These are phyloP conservation scores for Neolamprologus toae DNA, from an alignment of 2,113 vertebrate species.

Conservation along the genomic window DNA sequence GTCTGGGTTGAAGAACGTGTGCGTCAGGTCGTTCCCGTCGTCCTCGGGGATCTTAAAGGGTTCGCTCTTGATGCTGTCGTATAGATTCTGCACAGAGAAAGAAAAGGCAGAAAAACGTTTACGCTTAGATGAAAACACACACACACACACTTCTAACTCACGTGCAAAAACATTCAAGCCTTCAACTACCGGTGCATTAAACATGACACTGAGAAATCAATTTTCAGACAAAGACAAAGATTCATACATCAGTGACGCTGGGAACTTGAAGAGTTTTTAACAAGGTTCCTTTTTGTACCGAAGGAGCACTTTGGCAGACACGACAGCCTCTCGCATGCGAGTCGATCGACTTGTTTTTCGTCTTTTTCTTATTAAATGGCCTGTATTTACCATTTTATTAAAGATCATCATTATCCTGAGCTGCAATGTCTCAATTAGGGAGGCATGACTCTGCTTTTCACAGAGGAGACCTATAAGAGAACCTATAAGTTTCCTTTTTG, in stretches of 20 bases:
- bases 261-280: background rate
- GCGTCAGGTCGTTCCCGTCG: constrained; percentile 95
- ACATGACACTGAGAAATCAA: background rate
- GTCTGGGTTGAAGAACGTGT: constrained; percentile 98
- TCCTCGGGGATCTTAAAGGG: constrained; percentile 99
- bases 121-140: background rate
- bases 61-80: constrained; percentile 99
- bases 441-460: background rate
- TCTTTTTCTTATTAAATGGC: background rate
- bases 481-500: background rate
- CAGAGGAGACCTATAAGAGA: background rate
- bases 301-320: background rate
- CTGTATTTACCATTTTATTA: background rate
- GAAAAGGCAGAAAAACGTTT: background rate
- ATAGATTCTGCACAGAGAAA: constrained; percentile 80
- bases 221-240: background rate
- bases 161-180: background rate
- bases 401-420: background rate
- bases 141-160: background rate
- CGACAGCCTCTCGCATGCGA: background rate
- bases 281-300: background rate
- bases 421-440: constrained; percentile 7
- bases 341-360: background rate
- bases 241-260: background rate
- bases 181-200: background rate